A percentile compares a stretch with the other conserved stretches of the same genome.
Conservation (phyloP, 2,113 vertebrate species). For the Sorex araneus region DNA sequence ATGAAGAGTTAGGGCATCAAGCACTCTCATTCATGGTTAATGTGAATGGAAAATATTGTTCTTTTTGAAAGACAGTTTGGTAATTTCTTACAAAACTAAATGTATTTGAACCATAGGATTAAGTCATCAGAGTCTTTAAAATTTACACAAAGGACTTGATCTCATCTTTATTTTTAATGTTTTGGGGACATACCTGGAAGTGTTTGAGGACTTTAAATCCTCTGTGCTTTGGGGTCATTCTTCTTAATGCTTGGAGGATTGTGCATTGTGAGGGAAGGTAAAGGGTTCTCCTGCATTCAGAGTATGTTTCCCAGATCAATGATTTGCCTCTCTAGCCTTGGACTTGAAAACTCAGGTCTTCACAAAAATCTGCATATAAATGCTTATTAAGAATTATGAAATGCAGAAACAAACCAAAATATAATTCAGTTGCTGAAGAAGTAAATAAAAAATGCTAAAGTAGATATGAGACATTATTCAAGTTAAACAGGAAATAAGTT, state of each 20-base stretch:
- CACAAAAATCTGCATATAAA: neutral
- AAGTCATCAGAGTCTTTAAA: neutral
- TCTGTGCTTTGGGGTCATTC: too few relatives aligned
- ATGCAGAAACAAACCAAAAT: neutral
- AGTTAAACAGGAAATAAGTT: neutral
- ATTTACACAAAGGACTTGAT: neutral
- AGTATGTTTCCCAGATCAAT: too few relatives aligned
- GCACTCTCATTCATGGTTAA: neutral
- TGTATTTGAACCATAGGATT: neutral
- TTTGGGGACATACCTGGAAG: too few relatives aligned
- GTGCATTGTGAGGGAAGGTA: too few relatives aligned
- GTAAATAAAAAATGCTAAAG: neutral
- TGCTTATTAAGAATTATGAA: neutral
- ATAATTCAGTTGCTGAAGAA: neutral
- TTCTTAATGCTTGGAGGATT: too few relatives aligned
- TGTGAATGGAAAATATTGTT: neutral
- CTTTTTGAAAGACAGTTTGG: neutral
- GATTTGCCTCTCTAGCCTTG: too few relatives aligned
- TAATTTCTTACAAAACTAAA: neutral
- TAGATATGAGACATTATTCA: neutral
- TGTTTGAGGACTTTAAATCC: too few relatives aligned
- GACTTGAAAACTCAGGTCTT: neutral
- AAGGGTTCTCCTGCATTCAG: too few relatives aligned
- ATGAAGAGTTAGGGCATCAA: neutral
- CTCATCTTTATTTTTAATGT: too few relatives aligned